phyloP scores from a whole-genome alignment of 2,113 vertebrate genomes.

The Rhadina sibilatrix region DNA sequence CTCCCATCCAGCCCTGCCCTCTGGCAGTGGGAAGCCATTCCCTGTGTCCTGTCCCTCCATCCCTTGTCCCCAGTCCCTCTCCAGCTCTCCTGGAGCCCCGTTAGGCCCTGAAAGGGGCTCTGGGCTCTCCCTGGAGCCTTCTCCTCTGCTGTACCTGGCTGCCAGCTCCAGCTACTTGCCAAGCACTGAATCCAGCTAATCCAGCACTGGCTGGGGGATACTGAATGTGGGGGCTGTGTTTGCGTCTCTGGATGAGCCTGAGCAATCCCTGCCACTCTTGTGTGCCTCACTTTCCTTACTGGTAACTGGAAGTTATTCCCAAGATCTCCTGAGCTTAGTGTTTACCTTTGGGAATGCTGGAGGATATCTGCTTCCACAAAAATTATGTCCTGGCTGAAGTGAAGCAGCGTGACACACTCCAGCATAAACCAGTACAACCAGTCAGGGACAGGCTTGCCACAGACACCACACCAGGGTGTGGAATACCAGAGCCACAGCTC shows the following conservation, averaged over 20 bases:
- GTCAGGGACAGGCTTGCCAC: neutral
- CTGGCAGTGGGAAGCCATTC: neutral
- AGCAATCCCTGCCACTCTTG: neutral
- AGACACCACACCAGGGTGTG: neutral
- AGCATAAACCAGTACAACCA: neutral
- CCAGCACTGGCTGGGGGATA: neutral
- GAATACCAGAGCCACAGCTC: neutral
- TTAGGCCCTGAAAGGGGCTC: fast-evolving
- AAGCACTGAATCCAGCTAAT: neutral
- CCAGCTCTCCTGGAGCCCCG: neutral
- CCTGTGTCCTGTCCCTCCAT: neutral
- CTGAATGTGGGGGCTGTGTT: neutral
- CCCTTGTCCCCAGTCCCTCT: neutral
- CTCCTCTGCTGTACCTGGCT: neutral
- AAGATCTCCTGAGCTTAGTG: neutral
- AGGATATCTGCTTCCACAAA: neutral
- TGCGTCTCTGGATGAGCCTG: neutral
- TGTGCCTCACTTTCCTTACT: neutral
- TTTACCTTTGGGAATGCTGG: neutral
- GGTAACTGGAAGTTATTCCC: neutral
- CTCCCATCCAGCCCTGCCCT: fast-evolving
- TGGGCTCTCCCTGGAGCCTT: neutral
- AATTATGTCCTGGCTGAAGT: neutral
- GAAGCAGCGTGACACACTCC: neutral
- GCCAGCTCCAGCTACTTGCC: neutral